Base-by-base conservation (phyloP, 2,797 vertebrate genomes). In the Liparis tanakae region DNA sequence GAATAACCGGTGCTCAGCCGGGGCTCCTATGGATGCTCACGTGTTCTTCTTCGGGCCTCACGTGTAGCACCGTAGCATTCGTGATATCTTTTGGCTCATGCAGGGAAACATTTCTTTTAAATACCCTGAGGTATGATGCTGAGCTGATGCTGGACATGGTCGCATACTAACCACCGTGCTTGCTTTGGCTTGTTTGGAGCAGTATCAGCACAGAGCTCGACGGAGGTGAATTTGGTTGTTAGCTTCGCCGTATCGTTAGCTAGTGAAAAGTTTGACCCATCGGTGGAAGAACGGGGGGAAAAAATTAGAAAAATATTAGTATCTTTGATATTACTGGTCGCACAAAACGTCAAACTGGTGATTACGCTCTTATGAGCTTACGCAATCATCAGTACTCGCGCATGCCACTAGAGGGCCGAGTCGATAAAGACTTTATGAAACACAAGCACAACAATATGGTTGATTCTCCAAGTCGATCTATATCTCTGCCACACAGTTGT, bases 1-100 rank as follows among this genome's bases (percentile, higher is more conserved):
- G 39, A 68, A 59, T 74, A 57, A 68, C n/a, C n/a, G n/a, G n/a
- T n/a, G n/a, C 37, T 70, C 33, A 75, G 15, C 41, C 50, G 54
- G 13, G 50, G 54, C 15, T 46, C 3, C 1, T 48, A 39, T 0
- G 13, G 59, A 51, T 9, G 13, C 12, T 36, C 13, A 36, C 18
- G 43, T 58, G 33, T 66, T 53, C 8, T 50, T 14, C 17, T n/a
- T n/a, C 30, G 36, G 15, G 37, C 25, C 34, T 62, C 53, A 36
- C 62, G 37, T 54, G 6, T 4, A 3, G 22, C 25, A 15, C 8
- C 9, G 12, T 6, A 30, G 22, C 13, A 14, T 20, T 17, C 58
- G 17, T 34, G 10, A 14, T 30, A 39, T 51, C 44, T 51, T 58
- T 51, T 58, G 36, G 33, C 14, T 37, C 7, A 15, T 25, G 33